Evolutionary conservation across 2,797 vertebrate species (phyloP).

Genomic region (Sciurus carolinensis): DNA sequence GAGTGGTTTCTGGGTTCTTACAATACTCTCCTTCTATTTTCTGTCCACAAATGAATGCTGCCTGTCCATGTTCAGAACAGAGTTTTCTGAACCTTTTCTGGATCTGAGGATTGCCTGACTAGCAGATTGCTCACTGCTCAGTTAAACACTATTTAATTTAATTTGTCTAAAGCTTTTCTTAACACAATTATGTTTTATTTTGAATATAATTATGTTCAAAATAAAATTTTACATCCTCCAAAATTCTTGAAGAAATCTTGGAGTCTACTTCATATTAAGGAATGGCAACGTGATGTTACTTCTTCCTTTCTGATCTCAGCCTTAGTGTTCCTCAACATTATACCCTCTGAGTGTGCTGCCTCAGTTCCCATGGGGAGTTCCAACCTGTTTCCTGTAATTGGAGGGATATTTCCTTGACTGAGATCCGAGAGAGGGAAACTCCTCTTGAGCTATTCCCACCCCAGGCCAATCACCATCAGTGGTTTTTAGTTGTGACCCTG

Average conservation of each 20-base stretch:
- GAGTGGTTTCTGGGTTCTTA: too few species aligned
- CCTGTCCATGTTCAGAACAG: background rate
- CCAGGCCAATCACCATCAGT: background rate
- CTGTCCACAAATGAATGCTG: background rate
- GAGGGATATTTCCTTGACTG: constrained; percentile 31
- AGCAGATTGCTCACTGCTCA: background rate
- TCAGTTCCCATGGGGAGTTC: background rate
- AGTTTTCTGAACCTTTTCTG: background rate
- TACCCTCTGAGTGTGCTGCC: background rate
- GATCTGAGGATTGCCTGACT: background rate
- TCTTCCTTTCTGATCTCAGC: background rate
- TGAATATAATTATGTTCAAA: background rate
- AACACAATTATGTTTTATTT: too few species aligned
- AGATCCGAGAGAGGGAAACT: constrained; percentile 20
- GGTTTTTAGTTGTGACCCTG: constrained; percentile 16
- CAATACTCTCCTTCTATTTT: background rate
- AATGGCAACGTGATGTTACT: background rate
- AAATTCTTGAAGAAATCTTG: background rate
- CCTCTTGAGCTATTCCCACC: background rate
- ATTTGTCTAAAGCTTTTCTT: background rate
- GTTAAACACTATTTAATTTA: background rate
- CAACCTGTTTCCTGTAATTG: background rate
- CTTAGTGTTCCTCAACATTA: background rate
- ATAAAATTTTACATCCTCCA: constrained; percentile 22
- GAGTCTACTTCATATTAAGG: background rate